These are phyloP conservation scores for Ericerus pela DNA, from an alignment of 1,140 invertebrate genomes.

Conservation along the genomic window DNA sequence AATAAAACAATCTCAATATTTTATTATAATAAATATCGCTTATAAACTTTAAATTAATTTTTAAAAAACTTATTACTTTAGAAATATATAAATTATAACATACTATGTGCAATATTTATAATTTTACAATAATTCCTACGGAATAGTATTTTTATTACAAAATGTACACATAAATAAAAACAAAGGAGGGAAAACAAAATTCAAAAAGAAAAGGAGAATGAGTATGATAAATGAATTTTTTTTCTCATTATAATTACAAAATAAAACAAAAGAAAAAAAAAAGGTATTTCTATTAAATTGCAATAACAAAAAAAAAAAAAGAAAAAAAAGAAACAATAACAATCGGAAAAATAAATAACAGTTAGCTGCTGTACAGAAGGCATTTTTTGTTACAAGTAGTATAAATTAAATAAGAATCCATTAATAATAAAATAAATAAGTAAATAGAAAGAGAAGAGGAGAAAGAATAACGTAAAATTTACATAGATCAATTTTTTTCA, in stretches of 20 bases:
- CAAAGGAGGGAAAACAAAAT: background rate
- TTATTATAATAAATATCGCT: conserved; percentile 10
- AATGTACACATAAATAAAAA: conserved; percentile 3
- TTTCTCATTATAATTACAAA: conserved; percentile 1
- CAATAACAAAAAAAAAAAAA: background rate
- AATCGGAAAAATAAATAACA: conserved; percentile 11
- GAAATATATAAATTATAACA: conserved; percentile 8
- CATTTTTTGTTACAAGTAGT: too few relatives aligned
- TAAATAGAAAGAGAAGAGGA: too few relatives aligned
- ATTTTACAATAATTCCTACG: conserved; percentile 1
- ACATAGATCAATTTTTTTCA: too few relatives aligned
- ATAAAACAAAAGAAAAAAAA: too few relatives aligned
- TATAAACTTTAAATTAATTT: conserved; percentile 7
- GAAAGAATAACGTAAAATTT: too few relatives aligned
- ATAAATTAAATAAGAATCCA: too few relatives aligned
- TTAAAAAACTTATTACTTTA: conserved; percentile 2
- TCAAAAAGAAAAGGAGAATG: background rate
- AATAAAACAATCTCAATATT: conserved; percentile 10
- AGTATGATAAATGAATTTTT: conserved; percentile 7
- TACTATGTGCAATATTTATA: conserved; percentile 8
- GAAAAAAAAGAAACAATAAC: conserved; percentile 5
- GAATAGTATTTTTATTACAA: conserved; percentile 1
- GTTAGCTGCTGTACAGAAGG: too few relatives aligned
- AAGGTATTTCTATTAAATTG: conserved; percentile 3
- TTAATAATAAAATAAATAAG: too few relatives aligned